phyloP scores from a whole-genome alignment of 2,113 vertebrate genomes.

The Paralichthys olivaceus region DNA sequence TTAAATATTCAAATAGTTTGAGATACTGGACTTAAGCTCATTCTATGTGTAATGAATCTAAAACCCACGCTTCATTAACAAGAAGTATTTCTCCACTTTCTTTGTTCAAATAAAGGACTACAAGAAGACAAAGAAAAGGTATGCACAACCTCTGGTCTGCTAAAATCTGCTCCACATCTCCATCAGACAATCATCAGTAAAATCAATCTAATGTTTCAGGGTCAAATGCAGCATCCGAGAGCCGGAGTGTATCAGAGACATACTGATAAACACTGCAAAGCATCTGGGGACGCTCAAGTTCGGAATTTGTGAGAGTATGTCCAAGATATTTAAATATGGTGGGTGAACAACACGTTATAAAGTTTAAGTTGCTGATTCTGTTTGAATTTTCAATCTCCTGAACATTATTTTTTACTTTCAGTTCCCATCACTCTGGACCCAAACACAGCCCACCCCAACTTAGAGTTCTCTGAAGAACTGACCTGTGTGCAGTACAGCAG shows the following conservation, averaged over 20 bases:
- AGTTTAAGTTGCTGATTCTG: not conserved
- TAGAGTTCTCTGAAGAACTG: constrained; percentile 72
- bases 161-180: not conserved
- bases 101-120: constrained; percentile 63
- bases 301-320: constrained; percentile 71
- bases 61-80: not conserved
- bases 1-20: too few relatives aligned
- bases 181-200: not conserved
- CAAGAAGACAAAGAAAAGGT: constrained; percentile 73
- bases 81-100: not conserved
- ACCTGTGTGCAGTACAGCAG: constrained; percentile 63
- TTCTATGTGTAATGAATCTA: too few relatives aligned
- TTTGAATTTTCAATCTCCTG: not conserved
- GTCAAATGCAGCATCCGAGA: constrained; percentile 49
- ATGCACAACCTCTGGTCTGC: not conserved
- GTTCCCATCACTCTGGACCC: constrained; percentile 77
- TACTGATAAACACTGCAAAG: constrained; percentile 69
- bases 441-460: constrained; percentile 73
- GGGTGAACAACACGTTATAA: constrained; percentile 17
- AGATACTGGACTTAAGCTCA: too few relatives aligned
- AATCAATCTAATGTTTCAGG: constrained; percentile 53
- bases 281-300: constrained; percentile 71
- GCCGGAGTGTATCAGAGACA: constrained; percentile 66
- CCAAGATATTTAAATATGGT: constrained; percentile 50
- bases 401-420: constrained; percentile 28